phyloP scores from a whole-genome alignment of 2,797 vertebrate species.

The Euphonia xanthogaster region DNA sequence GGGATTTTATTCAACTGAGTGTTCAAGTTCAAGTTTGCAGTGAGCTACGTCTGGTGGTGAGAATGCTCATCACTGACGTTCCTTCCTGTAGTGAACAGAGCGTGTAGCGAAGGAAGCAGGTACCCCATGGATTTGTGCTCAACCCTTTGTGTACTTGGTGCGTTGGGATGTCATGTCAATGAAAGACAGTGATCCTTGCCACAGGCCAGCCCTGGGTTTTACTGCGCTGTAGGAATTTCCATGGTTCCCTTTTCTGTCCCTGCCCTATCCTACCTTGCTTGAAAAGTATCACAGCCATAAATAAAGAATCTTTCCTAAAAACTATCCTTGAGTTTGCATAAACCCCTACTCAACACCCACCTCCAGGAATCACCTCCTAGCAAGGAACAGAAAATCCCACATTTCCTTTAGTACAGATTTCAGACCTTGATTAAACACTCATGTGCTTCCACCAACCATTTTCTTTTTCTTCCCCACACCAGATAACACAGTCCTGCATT shows the following conservation, averaged over 20 bases:
- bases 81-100: background rate
- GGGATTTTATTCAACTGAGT: background rate
- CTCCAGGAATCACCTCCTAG: background rate
- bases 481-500: background rate
- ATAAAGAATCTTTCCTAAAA: background rate
- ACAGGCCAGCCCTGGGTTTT: fast-evolving
- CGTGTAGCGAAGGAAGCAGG: background rate
- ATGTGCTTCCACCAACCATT: background rate
- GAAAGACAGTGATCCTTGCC: background rate
- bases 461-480: background rate
- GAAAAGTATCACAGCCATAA: background rate
- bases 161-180: background rate
- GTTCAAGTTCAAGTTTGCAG: background rate
- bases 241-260: background rate
- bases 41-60: fast-evolving
- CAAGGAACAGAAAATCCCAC: background rate
- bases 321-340: background rate
- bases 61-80: background rate
- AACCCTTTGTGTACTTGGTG: background rate
- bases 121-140: background rate
- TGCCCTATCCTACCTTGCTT: background rate
- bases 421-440: background rate
- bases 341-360: background rate
- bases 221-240: background rate
- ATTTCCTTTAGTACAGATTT: background rate